Conservation (phyloP, 1,140 invertebrate species). For the Galleria mellonella region DNA sequence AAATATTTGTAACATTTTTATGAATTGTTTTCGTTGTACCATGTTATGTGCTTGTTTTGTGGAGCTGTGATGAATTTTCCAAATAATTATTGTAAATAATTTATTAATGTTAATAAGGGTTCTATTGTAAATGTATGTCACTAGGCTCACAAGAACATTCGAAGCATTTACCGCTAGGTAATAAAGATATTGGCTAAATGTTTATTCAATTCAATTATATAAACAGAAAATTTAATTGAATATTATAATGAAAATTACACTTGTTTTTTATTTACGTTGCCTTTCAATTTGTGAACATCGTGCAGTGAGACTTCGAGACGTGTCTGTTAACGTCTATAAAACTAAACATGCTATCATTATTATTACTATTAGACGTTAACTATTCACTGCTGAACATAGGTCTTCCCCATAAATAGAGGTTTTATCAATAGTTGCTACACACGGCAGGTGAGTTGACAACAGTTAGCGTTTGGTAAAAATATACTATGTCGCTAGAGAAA, state of each 20-base stretch:
- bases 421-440: too few species aligned
- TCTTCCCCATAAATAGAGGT: too few species aligned
- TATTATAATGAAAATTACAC: conserved; percentile 24
- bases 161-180: conserved; percentile 53
- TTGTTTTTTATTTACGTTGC: too few species aligned
- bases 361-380: too few species aligned
- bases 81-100: conserved; percentile 68
- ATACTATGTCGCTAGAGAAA: too few species aligned
- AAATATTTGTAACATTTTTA: conserved; percentile 37
- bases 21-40: conserved; percentile 60
- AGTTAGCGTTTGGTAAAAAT: too few species aligned
- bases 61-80: conserved; percentile 72
- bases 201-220: conserved; percentile 71
- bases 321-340: too few species aligned
- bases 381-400: too few species aligned
- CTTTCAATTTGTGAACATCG: too few species aligned
- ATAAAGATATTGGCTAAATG: conserved; percentile 64
- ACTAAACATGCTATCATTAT: too few species aligned
- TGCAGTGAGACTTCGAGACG: too few species aligned
- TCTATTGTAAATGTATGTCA: conserved; percentile 48
- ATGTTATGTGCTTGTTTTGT: conserved; percentile 71
- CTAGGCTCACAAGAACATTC: conserved; percentile 60
- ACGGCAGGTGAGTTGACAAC: too few species aligned
- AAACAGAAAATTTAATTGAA: conserved; percentile 66
- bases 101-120: conserved; percentile 67